phyloP scores from a whole-genome alignment of 2,113 vertebrate species.

The Callocephalon fimbriatum region DNA sequence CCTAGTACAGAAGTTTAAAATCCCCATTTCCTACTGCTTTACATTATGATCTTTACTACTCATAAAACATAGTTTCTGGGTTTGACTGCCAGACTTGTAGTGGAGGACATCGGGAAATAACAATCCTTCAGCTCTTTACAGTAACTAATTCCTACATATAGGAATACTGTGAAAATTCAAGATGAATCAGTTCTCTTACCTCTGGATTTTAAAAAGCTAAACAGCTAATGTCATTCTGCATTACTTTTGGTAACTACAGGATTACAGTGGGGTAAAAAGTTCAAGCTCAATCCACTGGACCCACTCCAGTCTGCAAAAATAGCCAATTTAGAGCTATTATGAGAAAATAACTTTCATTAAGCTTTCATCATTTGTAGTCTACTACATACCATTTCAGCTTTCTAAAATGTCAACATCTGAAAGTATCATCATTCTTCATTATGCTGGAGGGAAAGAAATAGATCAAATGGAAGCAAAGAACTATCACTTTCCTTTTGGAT shows the following conservation, averaged over 20 bases:
- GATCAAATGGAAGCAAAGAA: conserved; percentile 55
- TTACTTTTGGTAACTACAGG: conserved; percentile 18
- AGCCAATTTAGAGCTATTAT: conserved; percentile 66
- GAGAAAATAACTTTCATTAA: conserved; percentile 77
- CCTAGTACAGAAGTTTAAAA: neutral
- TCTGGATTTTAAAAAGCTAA: conserved; percentile 10
- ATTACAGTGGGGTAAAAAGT: conserved; percentile 62
- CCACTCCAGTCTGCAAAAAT: neutral
- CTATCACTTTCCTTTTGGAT: conserved; percentile 25
- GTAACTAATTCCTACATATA: neutral
- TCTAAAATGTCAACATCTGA: conserved; percentile 68
- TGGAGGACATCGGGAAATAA: neutral
- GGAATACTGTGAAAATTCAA: neutral
- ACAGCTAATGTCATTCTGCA: conserved; percentile 6
- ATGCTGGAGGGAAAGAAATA: conserved; percentile 31
- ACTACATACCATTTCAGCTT: conserved; percentile 53
- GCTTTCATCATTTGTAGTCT: conserved; percentile 72
- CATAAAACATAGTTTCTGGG: neutral
- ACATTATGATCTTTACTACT: neutral
- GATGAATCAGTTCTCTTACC: neutral
- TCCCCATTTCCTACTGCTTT: neutral
- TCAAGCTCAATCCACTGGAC: conserved; percentile 51
- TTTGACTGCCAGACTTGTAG: neutral
- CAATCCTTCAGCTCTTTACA: neutral
- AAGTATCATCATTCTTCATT: conserved; percentile 68